Percentiles rank a stretch among this genome's conserved stretches.
phyloP scores from a whole-genome alignment of 2,888 invertebrate species.

The Aphodius sticticus region DNA sequence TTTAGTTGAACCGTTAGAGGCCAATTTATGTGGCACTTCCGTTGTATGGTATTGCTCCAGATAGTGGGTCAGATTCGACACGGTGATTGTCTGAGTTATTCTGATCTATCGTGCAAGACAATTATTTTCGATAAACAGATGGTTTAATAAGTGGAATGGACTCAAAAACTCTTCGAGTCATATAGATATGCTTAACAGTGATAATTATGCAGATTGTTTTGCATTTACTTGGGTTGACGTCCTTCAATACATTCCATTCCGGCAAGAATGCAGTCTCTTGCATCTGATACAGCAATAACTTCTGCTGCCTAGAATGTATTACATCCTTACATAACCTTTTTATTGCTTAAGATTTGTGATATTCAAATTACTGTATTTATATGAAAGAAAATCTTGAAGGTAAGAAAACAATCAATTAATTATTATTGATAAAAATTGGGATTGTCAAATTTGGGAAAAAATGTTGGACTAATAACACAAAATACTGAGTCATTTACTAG shows the following conservation, averaged over 20 bases:
- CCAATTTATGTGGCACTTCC: background rate
- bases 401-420: background rate
- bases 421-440: background rate
- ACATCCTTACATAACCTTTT: background rate
- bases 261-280: background rate
- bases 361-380: background rate
- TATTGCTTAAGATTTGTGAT: background rate
- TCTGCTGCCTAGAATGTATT: background rate
- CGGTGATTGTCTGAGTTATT: background rate
- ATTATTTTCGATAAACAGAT: background rate
- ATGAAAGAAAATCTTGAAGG: background rate
- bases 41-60: background rate
- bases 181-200: background rate
- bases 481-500: background rate
- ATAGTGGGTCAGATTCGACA: background rate
- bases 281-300: background rate
- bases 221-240: background rate
- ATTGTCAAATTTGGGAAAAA: background rate
- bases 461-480: no score
- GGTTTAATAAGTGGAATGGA: background rate
- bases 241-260: background rate
- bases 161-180: background rate
- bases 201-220: background rate
- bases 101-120: background rate
- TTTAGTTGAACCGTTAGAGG: background rate